Evolutionary conservation across 2,888 invertebrate genomes (phyloP).

Genomic region (Lydus trimaculatus): DNA sequence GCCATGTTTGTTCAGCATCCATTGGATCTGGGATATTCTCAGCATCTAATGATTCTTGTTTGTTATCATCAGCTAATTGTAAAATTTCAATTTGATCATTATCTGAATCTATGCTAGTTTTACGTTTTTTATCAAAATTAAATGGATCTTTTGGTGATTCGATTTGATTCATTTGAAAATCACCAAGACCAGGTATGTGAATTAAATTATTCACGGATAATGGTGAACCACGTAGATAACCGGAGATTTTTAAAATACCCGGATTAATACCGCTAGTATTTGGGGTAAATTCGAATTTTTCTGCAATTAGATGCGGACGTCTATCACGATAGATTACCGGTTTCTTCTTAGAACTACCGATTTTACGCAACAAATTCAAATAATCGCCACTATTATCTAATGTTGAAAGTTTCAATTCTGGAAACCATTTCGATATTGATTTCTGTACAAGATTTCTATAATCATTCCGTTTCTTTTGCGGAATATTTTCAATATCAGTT

Average conservation of each 20-base stretch:
- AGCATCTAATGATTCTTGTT: slow-evolving; percentile 77
- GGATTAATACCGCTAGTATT: slow-evolving; percentile 42
- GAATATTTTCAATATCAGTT: slow-evolving; percentile 77
- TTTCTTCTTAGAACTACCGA: slow-evolving; percentile 85
- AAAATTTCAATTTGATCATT: slow-evolving; percentile 60
- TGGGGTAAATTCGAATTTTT: slow-evolving; percentile 73
- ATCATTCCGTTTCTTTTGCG: slow-evolving; percentile 75
- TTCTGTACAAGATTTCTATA: slow-evolving; percentile 73
- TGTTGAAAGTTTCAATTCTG: slow-evolving; percentile 81
- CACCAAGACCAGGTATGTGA: slow-evolving; percentile 91
- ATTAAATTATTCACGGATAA: slow-evolving; percentile 88
- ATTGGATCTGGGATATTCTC: slow-evolving; percentile 89
- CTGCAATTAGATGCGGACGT: slow-evolving; percentile 85
- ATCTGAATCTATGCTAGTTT: slow-evolving; percentile 26
- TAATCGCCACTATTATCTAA: slow-evolving; percentile 80
- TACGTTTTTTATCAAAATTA: slow-evolving; percentile 62
- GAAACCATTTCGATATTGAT: slow-evolving; percentile 74
- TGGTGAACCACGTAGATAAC: slow-evolving; percentile 84
- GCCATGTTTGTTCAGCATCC: slow-evolving; percentile 98
- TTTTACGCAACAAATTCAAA: slow-evolving; percentile 73
- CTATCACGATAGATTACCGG: slow-evolving; percentile 77
- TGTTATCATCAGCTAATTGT: slow-evolving; percentile 68
- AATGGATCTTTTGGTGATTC: slow-evolving; percentile 75
- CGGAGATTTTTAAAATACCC: slow-evolving; percentile 82
- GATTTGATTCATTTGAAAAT: slow-evolving; percentile 89